Base-by-base conservation (phyloP, 2,113 vertebrate genomes). In the Zosterops japonicus region DNA sequence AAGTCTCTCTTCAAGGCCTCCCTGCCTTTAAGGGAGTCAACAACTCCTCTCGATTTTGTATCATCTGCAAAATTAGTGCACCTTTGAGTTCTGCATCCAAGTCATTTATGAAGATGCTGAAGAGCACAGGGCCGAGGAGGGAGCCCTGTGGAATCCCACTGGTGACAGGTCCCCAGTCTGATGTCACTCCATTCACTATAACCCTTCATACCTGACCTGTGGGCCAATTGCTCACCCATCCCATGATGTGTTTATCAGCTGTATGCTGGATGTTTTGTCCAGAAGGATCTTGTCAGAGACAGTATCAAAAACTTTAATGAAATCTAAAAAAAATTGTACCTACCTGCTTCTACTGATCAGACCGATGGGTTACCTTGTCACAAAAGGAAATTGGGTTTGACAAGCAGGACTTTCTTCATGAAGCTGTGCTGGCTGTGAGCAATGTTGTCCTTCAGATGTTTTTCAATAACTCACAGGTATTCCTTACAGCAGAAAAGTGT, bases 191-290 rank as follows among this genome's bases (percentile, higher is more conserved):
- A 27, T 12, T 19, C 67, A 36, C 22, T 50, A 8, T 5, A 21
- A 46, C 3, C 16, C 7, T 46, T 44, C n/a, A n/a, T n/a, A 3
- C 52, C 14, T 5, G 1, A 53, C 16, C n/a, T 0, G 0, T 39
- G 28, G 7, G 60, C 23, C 39, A 39, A 29, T 6, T 46, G 28
- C 53, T 60, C 55, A 55, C 29, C 8, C 9, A 41, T 22, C 9
- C 11, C 8, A 55, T 4, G 47, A 49, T 49, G n/a, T 25, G 24
- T 55, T 47, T 55, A 16, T 47, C 29, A 53, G 16, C 14, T 68
- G 24, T 29, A 11, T 6, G 16, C 6, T 35, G 14, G 11, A 31
- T 3, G 18, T 55, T 68, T 76, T 53, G 20, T 35, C 29, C n/a
- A 35, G n/a, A 53, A 53, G 5, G 5, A 12, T 75, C 11, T 33